Conservation (phyloP, 1,140 invertebrate genomes). For the Zaprionus taronus region DNA sequence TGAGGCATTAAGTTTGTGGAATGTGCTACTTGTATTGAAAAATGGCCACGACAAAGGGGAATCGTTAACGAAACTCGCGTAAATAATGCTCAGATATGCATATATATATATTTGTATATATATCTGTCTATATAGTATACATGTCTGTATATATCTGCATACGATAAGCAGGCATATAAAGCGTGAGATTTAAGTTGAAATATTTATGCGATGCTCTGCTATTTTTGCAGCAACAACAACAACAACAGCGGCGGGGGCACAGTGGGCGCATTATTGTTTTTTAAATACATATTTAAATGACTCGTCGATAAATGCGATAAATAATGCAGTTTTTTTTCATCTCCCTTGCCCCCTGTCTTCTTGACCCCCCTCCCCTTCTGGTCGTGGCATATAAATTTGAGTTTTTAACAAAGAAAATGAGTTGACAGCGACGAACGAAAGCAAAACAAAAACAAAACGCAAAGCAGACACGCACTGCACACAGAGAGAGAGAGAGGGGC, state of each 20-base stretch:
- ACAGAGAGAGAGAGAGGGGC: no score
- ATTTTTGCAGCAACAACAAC: conserved; percentile 48
- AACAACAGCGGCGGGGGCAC: conserved; percentile 4
- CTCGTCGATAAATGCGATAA: conserved; percentile 70
- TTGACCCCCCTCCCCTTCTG: not conserved
- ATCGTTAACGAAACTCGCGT: conserved; percentile 47
- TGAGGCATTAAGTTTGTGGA: conserved; percentile 56
- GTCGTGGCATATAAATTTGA: conserved; percentile 66
- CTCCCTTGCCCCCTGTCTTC: not conserved
- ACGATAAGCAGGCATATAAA: conserved; percentile 46
- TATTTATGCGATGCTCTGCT: conserved; percentile 69
- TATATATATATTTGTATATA: not conserved
- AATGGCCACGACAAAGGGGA: conserved; percentile 64
- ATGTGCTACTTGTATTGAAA: conserved; percentile 81
- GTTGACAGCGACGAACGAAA: conserved; percentile 25
- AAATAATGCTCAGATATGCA: conserved; percentile 39
- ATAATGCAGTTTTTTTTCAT: conserved; percentile 60
- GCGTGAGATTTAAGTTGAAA: conserved; percentile 73
- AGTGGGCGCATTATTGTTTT: conserved; percentile 39
- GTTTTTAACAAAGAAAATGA: conserved; percentile 63
- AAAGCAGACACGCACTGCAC: no score
- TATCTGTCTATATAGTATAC: not conserved
- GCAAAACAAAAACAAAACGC: conserved; percentile 36
- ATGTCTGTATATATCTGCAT: not conserved
- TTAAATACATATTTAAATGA: conserved; percentile 78